Percentiles rank a stretch among this genome's conserved stretches.
Evolutionary conservation across 2,888 invertebrate genomes (phyloP).

Genomic region (Apotomis capreana): DNA sequence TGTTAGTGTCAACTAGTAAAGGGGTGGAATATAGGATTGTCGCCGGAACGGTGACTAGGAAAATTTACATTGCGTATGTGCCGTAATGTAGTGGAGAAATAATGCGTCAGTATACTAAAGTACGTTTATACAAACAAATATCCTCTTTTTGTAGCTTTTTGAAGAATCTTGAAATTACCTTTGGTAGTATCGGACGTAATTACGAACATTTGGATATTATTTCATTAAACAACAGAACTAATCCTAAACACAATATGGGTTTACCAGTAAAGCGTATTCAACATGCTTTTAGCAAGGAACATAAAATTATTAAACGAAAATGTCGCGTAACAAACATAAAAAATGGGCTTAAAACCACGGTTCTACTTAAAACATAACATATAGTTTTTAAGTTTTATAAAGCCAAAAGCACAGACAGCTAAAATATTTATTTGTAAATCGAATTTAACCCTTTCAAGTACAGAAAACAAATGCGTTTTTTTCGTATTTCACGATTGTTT

Average conservation of each 20-base stretch:
- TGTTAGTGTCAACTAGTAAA: slow-evolving; percentile 46
- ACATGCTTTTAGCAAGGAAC: too few relatives aligned
- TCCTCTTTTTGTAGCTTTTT: background rate
- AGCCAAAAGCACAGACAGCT: background rate
- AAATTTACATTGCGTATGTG: slow-evolving; percentile 63
- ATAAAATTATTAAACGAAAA: too few relatives aligned
- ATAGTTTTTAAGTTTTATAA: too few relatives aligned
- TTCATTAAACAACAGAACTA: too few relatives aligned
- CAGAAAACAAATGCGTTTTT: background rate
- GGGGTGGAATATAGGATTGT: slow-evolving; percentile 72
- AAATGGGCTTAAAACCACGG: too few relatives aligned
- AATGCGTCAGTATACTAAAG: slow-evolving; percentile 53
- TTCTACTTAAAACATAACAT: background rate
- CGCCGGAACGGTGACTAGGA: slow-evolving; percentile 79
- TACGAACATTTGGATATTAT: too few relatives aligned
- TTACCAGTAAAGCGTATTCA: too few relatives aligned
- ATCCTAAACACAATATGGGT: too few relatives aligned
- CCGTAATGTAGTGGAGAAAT: slow-evolving; percentile 52
- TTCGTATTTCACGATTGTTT: slow-evolving; percentile 46
- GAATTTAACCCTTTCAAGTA: slow-evolving; percentile 12
- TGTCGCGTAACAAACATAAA: too few relatives aligned
- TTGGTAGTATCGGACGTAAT: too few relatives aligned
- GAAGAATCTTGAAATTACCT: too few relatives aligned
- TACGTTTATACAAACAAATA: background rate
- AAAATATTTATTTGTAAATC: slow-evolving; percentile 16